A percentile compares a stretch with the other conserved stretches of the same genome.
Evolutionary conservation across 1,140 invertebrate genomes (phyloP).

Genomic region (Cydia amplana): DNA sequence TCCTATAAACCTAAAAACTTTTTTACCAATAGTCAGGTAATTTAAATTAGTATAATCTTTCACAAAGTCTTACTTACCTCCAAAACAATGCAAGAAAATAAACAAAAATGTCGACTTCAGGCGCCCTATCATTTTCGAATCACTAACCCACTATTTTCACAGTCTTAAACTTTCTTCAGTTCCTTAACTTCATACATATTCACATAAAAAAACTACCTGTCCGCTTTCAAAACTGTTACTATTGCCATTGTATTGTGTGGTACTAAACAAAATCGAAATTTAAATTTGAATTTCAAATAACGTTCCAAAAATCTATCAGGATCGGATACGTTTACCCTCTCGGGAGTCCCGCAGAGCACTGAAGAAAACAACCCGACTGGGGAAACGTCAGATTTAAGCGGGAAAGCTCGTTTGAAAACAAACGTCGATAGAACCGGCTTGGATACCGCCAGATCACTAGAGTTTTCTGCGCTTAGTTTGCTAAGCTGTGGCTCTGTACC

Average conservation of each 20-base stretch:
- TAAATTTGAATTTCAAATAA: slow-evolving; percentile 23
- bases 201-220: neutral
- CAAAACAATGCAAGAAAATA: slow-evolving; percentile 30
- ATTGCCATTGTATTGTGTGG: neutral
- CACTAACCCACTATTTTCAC: slow-evolving; percentile 18
- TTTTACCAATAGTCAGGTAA: too few species aligned
- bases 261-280: slow-evolving; percentile 3
- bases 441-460: slow-evolving; percentile 31
- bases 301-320: slow-evolving; percentile 5
- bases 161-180: slow-evolving; percentile 22
- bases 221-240: slow-evolving; percentile 6
- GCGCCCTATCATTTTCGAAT: slow-evolving; percentile 17
- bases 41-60: too few species aligned
- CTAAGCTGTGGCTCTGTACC: slow-evolving; percentile 39
- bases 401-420: slow-evolving; percentile 28
- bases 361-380: slow-evolving; percentile 35
- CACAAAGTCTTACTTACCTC: slow-evolving; percentile 15
- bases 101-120: slow-evolving; percentile 23
- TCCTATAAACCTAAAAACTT: too few species aligned
- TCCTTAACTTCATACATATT: slow-evolving; percentile 8
- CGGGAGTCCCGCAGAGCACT: slow-evolving; percentile 29
- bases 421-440: neutral
- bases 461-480: neutral
- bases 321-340: slow-evolving; percentile 27
- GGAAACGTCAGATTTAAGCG: slow-evolving; percentile 36